Evolutionary conservation across 2,888 invertebrate genomes (phyloP).

Genomic region (Platynereis dumerilii): DNA sequence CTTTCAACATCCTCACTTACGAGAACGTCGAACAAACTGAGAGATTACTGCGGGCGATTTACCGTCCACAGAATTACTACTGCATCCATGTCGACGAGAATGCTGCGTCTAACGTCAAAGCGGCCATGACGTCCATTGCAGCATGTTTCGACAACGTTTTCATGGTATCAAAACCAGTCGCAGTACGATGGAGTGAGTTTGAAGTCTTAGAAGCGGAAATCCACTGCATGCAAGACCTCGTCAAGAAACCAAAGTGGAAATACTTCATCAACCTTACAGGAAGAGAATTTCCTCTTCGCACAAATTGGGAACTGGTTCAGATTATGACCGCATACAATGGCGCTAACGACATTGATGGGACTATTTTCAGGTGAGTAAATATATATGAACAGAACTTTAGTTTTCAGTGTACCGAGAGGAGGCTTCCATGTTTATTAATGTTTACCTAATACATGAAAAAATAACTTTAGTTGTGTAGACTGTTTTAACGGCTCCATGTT

Average conservation of each 20-base stretch:
- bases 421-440: neutral
- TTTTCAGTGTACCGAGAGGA: too few relatives aligned
- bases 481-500: neutral
- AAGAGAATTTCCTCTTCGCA: conserved; percentile 37
- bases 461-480: too few relatives aligned
- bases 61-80: conserved; percentile 56
- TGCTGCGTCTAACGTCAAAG: conserved; percentile 35
- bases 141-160: conserved; percentile 50
- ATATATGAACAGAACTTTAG: too few relatives aligned
- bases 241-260: conserved; percentile 27
- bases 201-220: conserved; percentile 37
- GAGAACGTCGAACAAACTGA: conserved; percentile 46
- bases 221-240: conserved; percentile 33
- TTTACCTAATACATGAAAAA: too few relatives aligned
- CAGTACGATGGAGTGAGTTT: conserved; percentile 39
- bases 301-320: conserved; percentile 36
- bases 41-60: conserved; percentile 51
- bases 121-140: conserved; percentile 38
- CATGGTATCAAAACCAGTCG: conserved; percentile 40
- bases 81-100: conserved; percentile 59
- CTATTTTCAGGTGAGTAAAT: conserved; percentile 9
- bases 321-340: conserved; percentile 37
- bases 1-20: conserved; percentile 49
- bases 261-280: conserved; percentile 39
- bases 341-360: conserved; percentile 39